These are phyloP conservation scores for Stigmatopora nigra DNA, from an alignment of 2,113 vertebrate genomes.

Conservation along the genomic window DNA sequence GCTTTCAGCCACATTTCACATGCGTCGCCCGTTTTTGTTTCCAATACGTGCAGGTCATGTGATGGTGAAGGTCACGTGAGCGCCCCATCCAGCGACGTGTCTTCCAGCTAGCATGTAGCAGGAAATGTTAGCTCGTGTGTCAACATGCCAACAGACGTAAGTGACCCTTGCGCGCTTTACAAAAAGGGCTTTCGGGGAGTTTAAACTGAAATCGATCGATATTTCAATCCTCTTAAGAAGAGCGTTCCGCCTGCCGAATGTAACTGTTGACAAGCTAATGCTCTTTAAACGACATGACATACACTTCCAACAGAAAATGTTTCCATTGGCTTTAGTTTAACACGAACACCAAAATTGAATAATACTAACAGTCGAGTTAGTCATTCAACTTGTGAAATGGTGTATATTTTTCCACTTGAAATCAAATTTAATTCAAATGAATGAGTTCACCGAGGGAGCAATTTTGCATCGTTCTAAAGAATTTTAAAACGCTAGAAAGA, in stretches of 20 bases:
- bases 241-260: not conserved
- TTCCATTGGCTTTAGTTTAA: no score
- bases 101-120: constrained; percentile 34
- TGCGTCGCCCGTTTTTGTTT: not conserved
- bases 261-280: not conserved
- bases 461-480: no score
- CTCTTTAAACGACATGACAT: not conserved
- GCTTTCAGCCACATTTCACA: not conserved
- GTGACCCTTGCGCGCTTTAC: constrained; percentile 3
- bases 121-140: constrained; percentile 25
- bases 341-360: no score
- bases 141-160: constrained; percentile 62
- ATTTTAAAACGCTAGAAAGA: no score
- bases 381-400: not conserved
- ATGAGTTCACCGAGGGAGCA: no score
- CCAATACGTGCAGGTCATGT: not conserved
- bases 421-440: no score
- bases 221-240: not conserved
- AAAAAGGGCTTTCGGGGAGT: not conserved
- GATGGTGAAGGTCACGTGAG: constrained; percentile 28
- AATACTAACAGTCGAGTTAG: not conserved
- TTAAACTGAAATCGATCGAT: not conserved
- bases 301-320: not conserved
- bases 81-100: constrained; percentile 28
- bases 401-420: no score